Percentiles rank a stretch among this genome's conserved stretches.
Conservation (phyloP, 1,140 invertebrate species). For the Zaprionus nigranus region DNA sequence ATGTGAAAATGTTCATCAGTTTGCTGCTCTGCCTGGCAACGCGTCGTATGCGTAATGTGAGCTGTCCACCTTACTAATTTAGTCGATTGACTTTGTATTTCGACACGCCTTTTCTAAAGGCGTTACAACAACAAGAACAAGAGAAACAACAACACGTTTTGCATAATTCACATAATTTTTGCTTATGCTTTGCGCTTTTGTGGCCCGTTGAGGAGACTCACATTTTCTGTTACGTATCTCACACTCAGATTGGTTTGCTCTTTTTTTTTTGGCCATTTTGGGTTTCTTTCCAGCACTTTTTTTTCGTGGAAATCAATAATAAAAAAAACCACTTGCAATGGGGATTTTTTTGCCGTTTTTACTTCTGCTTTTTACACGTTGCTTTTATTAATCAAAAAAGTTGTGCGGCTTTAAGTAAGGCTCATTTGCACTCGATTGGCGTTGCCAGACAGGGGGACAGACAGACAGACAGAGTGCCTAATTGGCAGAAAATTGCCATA, state of each 20-base stretch:
- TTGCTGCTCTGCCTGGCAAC: slow-evolving; percentile 11
- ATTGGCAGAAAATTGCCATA: slow-evolving; percentile 44
- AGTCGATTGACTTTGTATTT: slow-evolving; percentile 47
- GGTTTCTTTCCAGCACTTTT: background rate
- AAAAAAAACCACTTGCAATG: slow-evolving; percentile 37
- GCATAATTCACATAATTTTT: slow-evolving; percentile 76
- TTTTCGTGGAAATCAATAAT: slow-evolving; percentile 76
- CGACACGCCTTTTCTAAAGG: slow-evolving; percentile 7
- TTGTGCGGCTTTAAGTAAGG: slow-evolving; percentile 49
- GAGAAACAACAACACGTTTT: slow-evolving; percentile 57
- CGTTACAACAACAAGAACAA: slow-evolving; percentile 27
- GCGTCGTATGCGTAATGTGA: slow-evolving; percentile 48
- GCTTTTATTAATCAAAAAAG: slow-evolving; percentile 44
- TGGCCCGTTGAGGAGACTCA: slow-evolving; percentile 28
- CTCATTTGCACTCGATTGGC: slow-evolving; percentile 69
- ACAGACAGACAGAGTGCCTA: slow-evolving; percentile 17
- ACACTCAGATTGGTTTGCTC: slow-evolving; percentile 55
- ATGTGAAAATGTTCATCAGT: background rate
- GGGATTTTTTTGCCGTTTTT: background rate
- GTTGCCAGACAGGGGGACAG: slow-evolving; percentile 29
- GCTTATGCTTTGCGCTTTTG: slow-evolving; percentile 64
- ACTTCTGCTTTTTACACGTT: background rate
- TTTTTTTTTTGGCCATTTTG: background rate
- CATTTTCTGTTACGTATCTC: slow-evolving; percentile 60
- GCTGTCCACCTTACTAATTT: slow-evolving; percentile 4